Percentiles rank a stretch among this genome's conserved stretches.
These are phyloP conservation scores for Microcaecilia unicolor DNA, from an alignment of 2,797 vertebrate species.

Conservation along the genomic window DNA sequence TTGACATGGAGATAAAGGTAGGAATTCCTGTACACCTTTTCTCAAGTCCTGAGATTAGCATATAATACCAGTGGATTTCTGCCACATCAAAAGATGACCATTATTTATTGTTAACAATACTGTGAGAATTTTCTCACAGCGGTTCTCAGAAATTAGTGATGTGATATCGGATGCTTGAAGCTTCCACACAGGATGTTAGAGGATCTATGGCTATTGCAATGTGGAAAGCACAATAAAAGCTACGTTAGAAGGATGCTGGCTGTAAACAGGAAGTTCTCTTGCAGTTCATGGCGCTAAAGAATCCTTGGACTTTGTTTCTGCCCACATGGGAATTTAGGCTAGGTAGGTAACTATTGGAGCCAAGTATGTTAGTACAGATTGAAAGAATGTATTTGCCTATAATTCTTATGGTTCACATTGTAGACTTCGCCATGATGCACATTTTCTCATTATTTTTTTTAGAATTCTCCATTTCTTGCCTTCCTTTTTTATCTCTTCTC, in stretches of 20 bases:
- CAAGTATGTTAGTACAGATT: too few relatives aligned
- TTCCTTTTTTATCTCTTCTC: too few relatives aligned
- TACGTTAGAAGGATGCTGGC: constrained; percentile 29
- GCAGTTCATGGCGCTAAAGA: constrained; percentile 17
- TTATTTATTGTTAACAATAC: constrained; percentile 46
- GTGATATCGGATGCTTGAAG: constrained; percentile 27
- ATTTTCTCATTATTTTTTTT: too few relatives aligned
- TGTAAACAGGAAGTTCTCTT: constrained; percentile 62
- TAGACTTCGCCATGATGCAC: too few relatives aligned
- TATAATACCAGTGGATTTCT: too few relatives aligned
- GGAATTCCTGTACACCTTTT: too few relatives aligned
- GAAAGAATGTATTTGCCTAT: too few relatives aligned
- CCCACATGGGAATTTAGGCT: neutral
- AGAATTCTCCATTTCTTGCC: too few relatives aligned
- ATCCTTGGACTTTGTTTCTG: neutral
- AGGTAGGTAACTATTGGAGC: neutral
- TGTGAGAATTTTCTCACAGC: constrained; percentile 37
- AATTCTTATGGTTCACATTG: too few relatives aligned
- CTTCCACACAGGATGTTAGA: constrained; percentile 53
- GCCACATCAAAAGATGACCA: constrained; percentile 43
- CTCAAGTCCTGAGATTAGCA: too few relatives aligned
- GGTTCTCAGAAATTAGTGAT: constrained; percentile 36
- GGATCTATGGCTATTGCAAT: constrained; percentile 32
- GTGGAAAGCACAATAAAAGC: constrained; percentile 45
- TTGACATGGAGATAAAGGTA: too few relatives aligned